Conservation (phyloP, 1,140 invertebrate species). For the Megathymus violae region DNA sequence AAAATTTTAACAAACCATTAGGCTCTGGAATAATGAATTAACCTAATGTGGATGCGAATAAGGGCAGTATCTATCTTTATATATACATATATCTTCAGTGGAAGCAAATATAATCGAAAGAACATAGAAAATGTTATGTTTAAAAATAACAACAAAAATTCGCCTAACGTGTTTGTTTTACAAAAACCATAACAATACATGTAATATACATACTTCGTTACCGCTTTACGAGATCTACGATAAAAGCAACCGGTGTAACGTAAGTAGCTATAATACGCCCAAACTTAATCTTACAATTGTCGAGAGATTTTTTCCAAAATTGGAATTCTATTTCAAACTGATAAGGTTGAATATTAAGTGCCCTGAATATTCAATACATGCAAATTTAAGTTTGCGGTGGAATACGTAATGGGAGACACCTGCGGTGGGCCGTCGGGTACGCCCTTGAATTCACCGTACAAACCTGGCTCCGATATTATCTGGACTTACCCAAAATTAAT, state of each 20-base stretch:
- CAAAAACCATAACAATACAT: constrained; percentile 14
- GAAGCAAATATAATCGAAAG: background rate
- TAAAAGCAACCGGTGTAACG: constrained; percentile 14
- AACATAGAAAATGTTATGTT: background rate
- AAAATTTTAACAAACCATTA: no score
- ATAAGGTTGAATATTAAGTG: constrained; percentile 36
- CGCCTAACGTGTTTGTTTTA: background rate
- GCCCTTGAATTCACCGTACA: constrained; percentile 26
- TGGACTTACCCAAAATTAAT: constrained; percentile 9
- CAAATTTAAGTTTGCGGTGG: constrained; percentile 37
- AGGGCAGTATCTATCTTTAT: no score
- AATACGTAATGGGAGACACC: constrained; percentile 33
- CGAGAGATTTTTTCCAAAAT: constrained; percentile 24
- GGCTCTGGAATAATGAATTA: no score
- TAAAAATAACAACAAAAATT: background rate
- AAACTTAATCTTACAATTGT: constrained; percentile 16
- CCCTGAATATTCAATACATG: constrained; percentile 38
- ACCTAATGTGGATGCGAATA: no score
- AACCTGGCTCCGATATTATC: constrained; percentile 27
- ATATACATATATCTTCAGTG: no score
- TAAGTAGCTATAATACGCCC: constrained; percentile 5
- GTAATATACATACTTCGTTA: constrained; percentile 14
- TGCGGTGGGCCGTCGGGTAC: constrained; percentile 27
- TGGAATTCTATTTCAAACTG: constrained; percentile 26
- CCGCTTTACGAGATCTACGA: constrained; percentile 17